These are phyloP conservation scores for Porites rus DNA, from an alignment of 92 coral and sea anemone species.

Conservation along the genomic window DNA sequence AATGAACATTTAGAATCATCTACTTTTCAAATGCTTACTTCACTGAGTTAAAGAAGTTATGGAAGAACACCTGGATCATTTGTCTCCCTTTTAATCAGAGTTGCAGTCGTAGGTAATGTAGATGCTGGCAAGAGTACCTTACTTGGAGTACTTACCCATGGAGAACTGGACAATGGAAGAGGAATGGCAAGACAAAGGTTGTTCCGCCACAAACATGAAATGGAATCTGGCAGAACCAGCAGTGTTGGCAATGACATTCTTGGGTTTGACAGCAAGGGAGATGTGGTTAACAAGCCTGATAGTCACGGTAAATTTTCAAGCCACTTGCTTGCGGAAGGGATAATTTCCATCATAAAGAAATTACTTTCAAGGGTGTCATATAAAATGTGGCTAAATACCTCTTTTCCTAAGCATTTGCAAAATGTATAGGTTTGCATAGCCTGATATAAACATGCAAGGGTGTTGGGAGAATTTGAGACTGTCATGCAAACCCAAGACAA, in stretches of 20 bases:
- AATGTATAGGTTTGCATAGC: no score
- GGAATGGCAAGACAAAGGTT: slow-evolving; percentile 96
- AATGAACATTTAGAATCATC: no score
- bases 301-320: slow-evolving; percentile 74
- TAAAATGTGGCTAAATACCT: no score
- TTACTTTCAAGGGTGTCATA: no score
- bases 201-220: slow-evolving; percentile 97
- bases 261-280: slow-evolving; percentile 97
- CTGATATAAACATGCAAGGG: no score
- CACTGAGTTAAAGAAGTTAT: no score
- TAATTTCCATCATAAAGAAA: no score
- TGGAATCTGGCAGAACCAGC: slow-evolving; percentile 99
- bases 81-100: slow-evolving; percentile 50
- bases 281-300: slow-evolving; percentile 95
- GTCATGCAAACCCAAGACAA: no score
- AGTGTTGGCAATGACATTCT: slow-evolving; percentile 99
- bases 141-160: slow-evolving; percentile 96
- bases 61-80: no score
- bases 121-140: slow-evolving; percentile 99
- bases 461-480: no score
- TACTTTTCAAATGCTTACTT: no score
- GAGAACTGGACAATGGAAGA: slow-evolving; percentile 98
- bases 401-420: no score
- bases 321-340: background rate
- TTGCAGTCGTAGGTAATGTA: slow-evolving; percentile 99